These are phyloP conservation scores for Temnothorax curvispinosus DNA, from an alignment of 1,140 invertebrate genomes.

Conservation along the genomic window DNA sequence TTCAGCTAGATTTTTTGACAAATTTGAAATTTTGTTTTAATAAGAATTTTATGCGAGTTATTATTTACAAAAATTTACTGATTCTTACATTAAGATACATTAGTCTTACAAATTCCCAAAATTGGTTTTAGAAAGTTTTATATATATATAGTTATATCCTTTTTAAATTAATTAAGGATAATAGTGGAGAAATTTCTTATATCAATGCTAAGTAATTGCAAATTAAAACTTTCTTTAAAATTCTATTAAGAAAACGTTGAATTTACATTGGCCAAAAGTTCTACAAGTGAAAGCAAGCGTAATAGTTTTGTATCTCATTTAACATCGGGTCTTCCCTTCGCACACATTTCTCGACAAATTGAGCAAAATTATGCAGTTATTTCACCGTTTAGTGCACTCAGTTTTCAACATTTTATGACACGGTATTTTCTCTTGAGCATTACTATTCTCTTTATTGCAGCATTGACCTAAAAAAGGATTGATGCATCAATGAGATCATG, in stretches of 20 bases:
- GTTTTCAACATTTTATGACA: constrained; percentile 1
- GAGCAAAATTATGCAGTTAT: constrained; percentile 9
- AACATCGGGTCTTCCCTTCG: background rate
- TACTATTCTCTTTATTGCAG: background rate
- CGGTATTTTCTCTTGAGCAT: background rate
- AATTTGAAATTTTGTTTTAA: background rate
- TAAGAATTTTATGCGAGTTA: background rate
- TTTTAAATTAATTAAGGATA: constrained; percentile 13
- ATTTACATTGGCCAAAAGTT: background rate
- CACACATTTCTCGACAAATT: background rate
- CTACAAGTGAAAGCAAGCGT: background rate
- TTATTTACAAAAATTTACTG: background rate
- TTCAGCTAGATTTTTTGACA: background rate
- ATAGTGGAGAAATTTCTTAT: background rate
- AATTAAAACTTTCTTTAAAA: constrained; percentile 11
- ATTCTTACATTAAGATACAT: background rate
- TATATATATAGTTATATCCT: background rate
- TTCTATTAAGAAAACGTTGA: background rate
- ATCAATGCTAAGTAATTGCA: background rate
- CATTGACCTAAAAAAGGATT: too few relatives aligned
- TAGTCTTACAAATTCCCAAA: background rate
- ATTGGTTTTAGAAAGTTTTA: background rate
- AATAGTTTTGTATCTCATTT: background rate
- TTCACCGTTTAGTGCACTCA: background rate
- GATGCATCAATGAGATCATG: background rate